These are phyloP conservation scores for Acanthaster planci DNA, from an alignment of 35 echinoderm and acorn worm genomes.

Conservation along the genomic window DNA sequence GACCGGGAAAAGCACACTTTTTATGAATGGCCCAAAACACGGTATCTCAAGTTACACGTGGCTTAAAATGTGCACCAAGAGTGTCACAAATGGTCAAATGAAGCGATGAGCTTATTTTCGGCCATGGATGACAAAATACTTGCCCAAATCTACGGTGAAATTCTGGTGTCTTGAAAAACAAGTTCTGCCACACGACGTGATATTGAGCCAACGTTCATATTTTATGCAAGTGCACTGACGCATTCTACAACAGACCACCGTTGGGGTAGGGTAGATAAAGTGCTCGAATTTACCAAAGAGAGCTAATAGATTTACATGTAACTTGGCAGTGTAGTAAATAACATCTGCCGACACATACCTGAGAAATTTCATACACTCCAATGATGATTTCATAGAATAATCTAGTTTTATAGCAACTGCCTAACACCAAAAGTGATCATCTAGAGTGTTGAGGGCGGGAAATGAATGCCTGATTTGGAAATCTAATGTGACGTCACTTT, in stretches of 20 bases:
- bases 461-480: background rate
- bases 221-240: constrained; percentile 36
- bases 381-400: background rate
- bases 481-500: background rate
- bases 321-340: background rate
- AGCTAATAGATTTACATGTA: background rate
- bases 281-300: background rate
- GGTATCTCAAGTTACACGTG: constrained; percentile 17
- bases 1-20: constrained; percentile 44
- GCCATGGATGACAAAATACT: background rate
- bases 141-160: constrained; percentile 25
- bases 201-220: constrained; percentile 16
- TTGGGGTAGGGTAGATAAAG: constrained; percentile 33
- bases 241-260: background rate
- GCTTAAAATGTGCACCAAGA: background rate
- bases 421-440: background rate
- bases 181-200: constrained; percentile 19
- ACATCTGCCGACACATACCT: background rate
- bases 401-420: background rate
- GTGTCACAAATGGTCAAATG: background rate
- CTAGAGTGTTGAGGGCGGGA: constrained; percentile 15
- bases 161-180: background rate
- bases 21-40: constrained; percentile 48
- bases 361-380: background rate
- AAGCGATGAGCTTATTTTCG: background rate